Evolutionary conservation across 2,888 invertebrate species (phyloP), one percentile per base, ranked within the genome.

Genomic region (Tinea semifulvella): DNA sequence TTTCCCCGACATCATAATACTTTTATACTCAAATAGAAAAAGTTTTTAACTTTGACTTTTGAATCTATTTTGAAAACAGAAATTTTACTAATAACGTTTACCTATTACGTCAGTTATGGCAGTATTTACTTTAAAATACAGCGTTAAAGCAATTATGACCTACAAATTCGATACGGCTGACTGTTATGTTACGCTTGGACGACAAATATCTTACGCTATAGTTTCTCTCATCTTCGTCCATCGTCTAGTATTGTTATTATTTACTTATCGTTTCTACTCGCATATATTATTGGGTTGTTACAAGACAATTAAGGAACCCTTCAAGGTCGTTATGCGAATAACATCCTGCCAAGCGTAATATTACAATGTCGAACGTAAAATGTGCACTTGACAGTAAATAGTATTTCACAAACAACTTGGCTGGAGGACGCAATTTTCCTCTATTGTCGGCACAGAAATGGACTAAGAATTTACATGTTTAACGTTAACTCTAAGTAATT

Each of bases 131-230:
- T 28, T 18, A 36, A 10, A 10, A 36, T 49, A 52, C 51, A 51
- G 50, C 53, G 51, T 55, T 57, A 53, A 50, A 50, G 52, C 49
- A 49, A 52, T 53, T 55, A 50, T 59, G 59, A 56, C 58, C 60
- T 52, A 60, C 55, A 55, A 57, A 52, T 49, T 50, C 50, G 49
- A 48, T 48, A 50, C 53, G 54, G 53, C 54, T 58, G 58, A 64
- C 66, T 61, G 65, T 66, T 65, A 63, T 60, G 65, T 61, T 63
- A 62, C 62, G 61, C 56, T 65, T 53, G 60, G 61, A 56, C 60
- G 55, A 57, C 47, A 53, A 56, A 59, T 57, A 53, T 58, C 54
- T 54, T 56, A 53, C 56, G 56, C 53, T 52, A n/a, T n/a, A 52
- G 52, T 51, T 50, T 53, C 48, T 40, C 49, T 52, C 51, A 22